Evolutionary conservation across 2,113 vertebrate species (phyloP).

Genomic region (Pseudopodoces humilis): DNA sequence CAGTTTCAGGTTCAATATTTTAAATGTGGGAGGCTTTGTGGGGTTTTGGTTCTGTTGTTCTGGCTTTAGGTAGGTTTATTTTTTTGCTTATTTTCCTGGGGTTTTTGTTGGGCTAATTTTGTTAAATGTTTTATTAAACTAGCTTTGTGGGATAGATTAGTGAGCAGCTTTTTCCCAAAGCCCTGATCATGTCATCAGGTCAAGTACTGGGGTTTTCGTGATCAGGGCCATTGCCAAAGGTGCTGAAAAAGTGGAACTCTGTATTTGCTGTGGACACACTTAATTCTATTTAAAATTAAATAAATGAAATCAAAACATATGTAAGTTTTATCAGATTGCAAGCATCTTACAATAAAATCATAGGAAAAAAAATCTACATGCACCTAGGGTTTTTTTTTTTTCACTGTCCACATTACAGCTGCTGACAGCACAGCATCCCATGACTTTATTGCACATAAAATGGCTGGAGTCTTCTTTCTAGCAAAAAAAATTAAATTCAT

Average conservation of each 20-base stretch:
- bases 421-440: not conserved
- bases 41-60: fast-evolving
- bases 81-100: not conserved
- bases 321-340: not conserved
- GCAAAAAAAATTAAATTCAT: fast-evolving
- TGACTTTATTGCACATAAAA: not conserved
- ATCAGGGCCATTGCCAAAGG: not conserved
- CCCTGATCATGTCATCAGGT: not conserved
- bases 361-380: not conserved
- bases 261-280: fast-evolving
- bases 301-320: not conserved
- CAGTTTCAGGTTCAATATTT: not conserved
- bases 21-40: not conserved
- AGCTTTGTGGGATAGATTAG: not conserved
- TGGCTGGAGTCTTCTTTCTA: not conserved
- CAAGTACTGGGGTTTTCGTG: not conserved
- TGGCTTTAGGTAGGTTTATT: not conserved
- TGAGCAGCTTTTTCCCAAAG: not conserved
- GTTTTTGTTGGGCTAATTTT: not conserved
- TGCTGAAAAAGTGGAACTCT: not conserved
- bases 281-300: not conserved
- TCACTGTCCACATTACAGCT: not conserved
- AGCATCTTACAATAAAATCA: not conserved
- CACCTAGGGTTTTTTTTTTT: fast-evolving
- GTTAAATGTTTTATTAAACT: not conserved